Percentiles rank a stretch among this genome's conserved stretches.
Conservation (phyloP, 1,140 invertebrate species). For the Sinella curviseta region DNA sequence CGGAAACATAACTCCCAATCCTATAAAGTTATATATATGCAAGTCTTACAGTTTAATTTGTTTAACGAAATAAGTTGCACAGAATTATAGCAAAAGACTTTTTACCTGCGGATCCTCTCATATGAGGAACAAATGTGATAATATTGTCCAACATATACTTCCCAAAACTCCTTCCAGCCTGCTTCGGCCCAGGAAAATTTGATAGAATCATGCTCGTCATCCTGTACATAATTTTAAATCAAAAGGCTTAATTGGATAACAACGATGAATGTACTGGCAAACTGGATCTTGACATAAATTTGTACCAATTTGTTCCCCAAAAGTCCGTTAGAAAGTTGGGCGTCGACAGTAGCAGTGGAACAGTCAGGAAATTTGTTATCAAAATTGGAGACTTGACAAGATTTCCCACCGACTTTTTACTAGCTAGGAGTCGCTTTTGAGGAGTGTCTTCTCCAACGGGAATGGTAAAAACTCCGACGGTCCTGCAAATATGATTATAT, state of each 20-base stretch:
- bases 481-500: slow-evolving; percentile 30
- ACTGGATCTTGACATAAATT: background rate
- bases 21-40: background rate
- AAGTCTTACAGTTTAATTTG: background rate
- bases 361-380: slow-evolving; percentile 32
- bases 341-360: slow-evolving; percentile 25
- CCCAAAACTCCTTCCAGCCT: slow-evolving; percentile 10
- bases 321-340: slow-evolving; percentile 36
- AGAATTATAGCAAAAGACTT: background rate
- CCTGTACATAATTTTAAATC: too few relatives aligned
- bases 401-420: slow-evolving; percentile 16
- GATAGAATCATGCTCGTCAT: slow-evolving; percentile 42
- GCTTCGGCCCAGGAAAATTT: slow-evolving; percentile 45
- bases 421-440: slow-evolving; percentile 17
- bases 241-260: too few relatives aligned
- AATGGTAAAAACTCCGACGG: slow-evolving; percentile 34
- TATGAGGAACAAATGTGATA: slow-evolving; percentile 39
- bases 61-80: background rate
- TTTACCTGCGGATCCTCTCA: slow-evolving; percentile 44
- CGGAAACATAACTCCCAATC: slow-evolving; percentile 2
- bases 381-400: slow-evolving; percentile 36
- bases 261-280: too few relatives aligned
- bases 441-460: slow-evolving; percentile 20
- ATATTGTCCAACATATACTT: slow-evolving; percentile 38
- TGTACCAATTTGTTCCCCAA: slow-evolving; percentile 41